Base-by-base conservation (phyloP, 1,140 invertebrate species). In the Drosophila pseudoananassae region DNA sequence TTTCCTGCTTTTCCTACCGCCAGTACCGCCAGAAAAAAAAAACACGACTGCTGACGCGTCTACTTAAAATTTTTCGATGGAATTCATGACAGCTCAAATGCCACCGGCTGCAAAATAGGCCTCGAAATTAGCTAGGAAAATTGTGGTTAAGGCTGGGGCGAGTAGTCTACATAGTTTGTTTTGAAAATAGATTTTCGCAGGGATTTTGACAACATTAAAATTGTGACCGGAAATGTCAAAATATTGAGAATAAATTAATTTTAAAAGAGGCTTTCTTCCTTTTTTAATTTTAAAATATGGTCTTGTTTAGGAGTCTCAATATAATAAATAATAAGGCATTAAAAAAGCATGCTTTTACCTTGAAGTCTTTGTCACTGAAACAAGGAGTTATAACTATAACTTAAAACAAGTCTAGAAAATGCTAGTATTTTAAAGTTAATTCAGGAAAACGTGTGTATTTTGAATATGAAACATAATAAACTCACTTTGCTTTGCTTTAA, bases 1-100 rank as follows among this genome's bases (percentile, higher is more conserved):
- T 85, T 79, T 73, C 80, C 75, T 75, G 69, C 79, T 68, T 56
- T 60, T 61, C 64, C 68, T 23, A 64, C 33, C 12, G 10, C 2
- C 14, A n/a, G n/a, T n/a, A n/a, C 36, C 1, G 8, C n/a, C 40
- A 17, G 2, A 64, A 59, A 36, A 56, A 25, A 40, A 57, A 53
- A 43, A 57, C 7, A 20, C 78, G 78, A 68, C 72, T 72, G 83
- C 78, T 83, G 83, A 88, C 83, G 83, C 70, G 83, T 77, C 83
- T 88, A 88, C 83, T 88, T 88, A 88, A 88, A 57, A 82, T 82
- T 88, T 56, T 36, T 52, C 31, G 66, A 43, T 45, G 50, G 33
- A 54, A 82, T 70, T 69, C 74, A 69, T 82, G 78, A 88, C 83
- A 85, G 77, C 77, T 45, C 15, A 46, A 57, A 60, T 56, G 60